Evolutionary conservation across 2,888 invertebrate species (phyloP).

Genomic region (Chelonus formosanus): DNA sequence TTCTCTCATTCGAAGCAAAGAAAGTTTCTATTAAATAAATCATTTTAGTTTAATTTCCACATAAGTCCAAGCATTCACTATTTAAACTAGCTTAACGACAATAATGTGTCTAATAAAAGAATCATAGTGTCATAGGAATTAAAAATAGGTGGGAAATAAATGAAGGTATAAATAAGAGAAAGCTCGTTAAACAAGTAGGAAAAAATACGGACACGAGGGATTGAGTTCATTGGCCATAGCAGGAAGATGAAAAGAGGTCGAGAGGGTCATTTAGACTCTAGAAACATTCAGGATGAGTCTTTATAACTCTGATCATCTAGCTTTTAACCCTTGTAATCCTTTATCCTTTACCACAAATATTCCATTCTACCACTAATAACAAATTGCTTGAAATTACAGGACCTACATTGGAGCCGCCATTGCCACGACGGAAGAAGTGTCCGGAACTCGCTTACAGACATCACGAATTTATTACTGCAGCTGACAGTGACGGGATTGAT

Average conservation of each 20-base stretch:
- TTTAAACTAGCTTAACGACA: background rate
- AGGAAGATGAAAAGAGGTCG: conserved; percentile 11
- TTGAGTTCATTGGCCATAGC: conserved; percentile 12
- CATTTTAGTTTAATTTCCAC: too few relatives aligned
- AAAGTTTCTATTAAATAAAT: too few relatives aligned
- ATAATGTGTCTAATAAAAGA: background rate
- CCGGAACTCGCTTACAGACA: conserved; percentile 88
- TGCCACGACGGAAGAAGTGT: conserved; percentile 88
- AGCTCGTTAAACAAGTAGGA: background rate
- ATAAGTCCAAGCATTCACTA: too few relatives aligned
- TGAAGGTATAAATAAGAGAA: background rate
- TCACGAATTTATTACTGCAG: conserved; percentile 79
- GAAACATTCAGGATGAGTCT: background rate
- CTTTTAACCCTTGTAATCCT: background rate
- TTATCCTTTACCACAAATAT: background rate
- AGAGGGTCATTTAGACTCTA: conserved; percentile 4
- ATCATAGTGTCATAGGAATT: background rate
- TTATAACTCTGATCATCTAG: conserved; percentile 11
- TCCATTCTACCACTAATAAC: conserved; percentile 17
- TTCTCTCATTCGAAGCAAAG: too few relatives aligned
- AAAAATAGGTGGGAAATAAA: conserved; percentile 1
- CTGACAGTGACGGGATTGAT: conserved; percentile 69
- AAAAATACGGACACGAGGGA: conserved; percentile 6
- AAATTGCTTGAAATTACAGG: conserved; percentile 54
- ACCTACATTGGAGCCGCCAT: conserved; percentile 79